phyloP scores from a whole-genome alignment of 2,888 invertebrate species.

The Macrosiphum euphorbiae region DNA sequence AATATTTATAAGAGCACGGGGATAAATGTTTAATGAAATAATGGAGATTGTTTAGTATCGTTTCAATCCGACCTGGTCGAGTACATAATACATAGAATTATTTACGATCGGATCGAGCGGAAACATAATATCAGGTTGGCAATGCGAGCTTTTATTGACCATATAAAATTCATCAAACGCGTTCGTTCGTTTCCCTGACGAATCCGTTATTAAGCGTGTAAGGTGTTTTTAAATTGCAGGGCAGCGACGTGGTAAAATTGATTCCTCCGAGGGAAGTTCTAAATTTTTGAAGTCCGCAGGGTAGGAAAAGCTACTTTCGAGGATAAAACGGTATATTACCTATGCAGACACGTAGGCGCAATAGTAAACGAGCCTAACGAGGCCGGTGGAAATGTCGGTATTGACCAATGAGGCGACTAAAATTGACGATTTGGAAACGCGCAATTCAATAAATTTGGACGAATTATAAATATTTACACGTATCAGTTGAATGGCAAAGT shows the following conservation, averaged over 20 bases:
- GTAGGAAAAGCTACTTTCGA: background rate
- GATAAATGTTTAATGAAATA: background rate
- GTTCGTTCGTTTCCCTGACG: background rate
- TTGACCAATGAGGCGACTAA: background rate
- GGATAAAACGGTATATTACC: background rate
- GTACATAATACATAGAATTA: background rate
- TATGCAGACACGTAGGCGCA: background rate
- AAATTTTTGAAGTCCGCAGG: background rate
- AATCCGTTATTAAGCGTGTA: background rate
- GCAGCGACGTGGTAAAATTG: background rate
- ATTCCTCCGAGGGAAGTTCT: background rate
- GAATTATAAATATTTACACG: background rate
- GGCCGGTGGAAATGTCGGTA: background rate
- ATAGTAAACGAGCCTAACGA: background rate
- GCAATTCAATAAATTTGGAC: background rate
- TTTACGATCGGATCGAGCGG: background rate
- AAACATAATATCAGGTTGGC: too few species aligned
- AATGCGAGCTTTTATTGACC: background rate
- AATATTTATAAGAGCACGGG: background rate
- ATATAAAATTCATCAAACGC: background rate
- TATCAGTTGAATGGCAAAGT: background rate
- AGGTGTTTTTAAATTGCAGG: background rate
- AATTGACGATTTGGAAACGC: background rate
- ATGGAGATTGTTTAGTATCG: background rate
- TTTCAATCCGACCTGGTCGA: background rate